phyloP scores from a whole-genome alignment of 2,113 vertebrate genomes.

The Opisthocomus hoazin region DNA sequence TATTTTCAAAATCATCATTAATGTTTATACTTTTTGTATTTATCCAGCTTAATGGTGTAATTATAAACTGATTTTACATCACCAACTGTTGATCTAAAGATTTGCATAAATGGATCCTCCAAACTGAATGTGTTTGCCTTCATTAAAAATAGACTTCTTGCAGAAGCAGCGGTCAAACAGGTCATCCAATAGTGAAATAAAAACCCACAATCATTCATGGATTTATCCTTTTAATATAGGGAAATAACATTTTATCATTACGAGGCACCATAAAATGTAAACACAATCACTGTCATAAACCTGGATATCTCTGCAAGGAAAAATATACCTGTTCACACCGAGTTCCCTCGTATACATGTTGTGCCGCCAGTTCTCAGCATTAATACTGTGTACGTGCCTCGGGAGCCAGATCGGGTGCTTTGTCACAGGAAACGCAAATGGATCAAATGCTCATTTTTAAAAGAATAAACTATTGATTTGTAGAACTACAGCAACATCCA shows the following conservation, averaged over 20 bases:
- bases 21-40: conserved; percentile 47
- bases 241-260: conserved; percentile 86
- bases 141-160: neutral
- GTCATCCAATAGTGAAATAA: conserved; percentile 50
- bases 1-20: neutral
- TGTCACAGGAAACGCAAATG: conserved; percentile 6
- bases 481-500: conserved; percentile 73
- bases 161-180: neutral
- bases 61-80: conserved; percentile 43
- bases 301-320: conserved; percentile 78
- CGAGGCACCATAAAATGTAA: conserved; percentile 99
- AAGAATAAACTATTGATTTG: conserved; percentile 51
- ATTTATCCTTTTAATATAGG: conserved; percentile 88
- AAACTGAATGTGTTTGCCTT: neutral
- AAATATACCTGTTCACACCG: conserved; percentile 46
- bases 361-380: conserved; percentile 35
- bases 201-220: conserved; percentile 67
- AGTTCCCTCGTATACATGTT: conserved; percentile 64
- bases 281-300: conserved; percentile 89
- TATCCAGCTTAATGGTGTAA: conserved; percentile 32
- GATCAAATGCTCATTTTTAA: conserved; percentile 50
- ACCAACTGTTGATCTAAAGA: neutral
- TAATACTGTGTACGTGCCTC: conserved; percentile 48
- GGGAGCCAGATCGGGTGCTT: conserved; percentile 21
- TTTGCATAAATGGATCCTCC: neutral